Percentiles rank a stretch among this genome's conserved stretches.
These are phyloP conservation scores for Mugil cephalus DNA, from an alignment of 2,113 vertebrate genomes.

Conservation along the genomic window DNA sequence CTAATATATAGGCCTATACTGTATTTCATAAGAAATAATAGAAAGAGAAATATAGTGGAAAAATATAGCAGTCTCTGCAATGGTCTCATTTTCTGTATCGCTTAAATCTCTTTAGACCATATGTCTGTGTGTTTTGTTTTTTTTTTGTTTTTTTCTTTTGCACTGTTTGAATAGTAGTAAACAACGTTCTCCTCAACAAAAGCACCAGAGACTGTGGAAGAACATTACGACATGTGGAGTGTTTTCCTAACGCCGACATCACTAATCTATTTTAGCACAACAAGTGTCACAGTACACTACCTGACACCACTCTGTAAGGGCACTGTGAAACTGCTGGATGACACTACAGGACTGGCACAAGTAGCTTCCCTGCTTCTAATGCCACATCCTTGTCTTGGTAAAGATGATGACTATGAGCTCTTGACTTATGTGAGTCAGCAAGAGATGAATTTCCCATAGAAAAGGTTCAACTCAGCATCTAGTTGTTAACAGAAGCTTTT, in stretches of 20 bases:
- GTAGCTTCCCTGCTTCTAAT: conserved; percentile 11
- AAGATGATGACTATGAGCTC: not conserved
- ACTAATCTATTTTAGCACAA: conserved; percentile 57
- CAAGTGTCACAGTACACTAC: conserved; percentile 35
- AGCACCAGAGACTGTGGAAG: conserved; percentile 34
- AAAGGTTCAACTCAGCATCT: not conserved
- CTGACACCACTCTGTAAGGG: conserved; percentile 28
- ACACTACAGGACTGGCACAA: conserved; percentile 25
- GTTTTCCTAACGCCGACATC: conserved; percentile 60
- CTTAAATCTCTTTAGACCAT: conserved; percentile 4
- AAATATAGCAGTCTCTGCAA: not conserved
- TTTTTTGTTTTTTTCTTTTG: too few relatives aligned
- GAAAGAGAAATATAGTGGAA: not conserved
- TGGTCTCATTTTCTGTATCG: conserved; percentile 6
- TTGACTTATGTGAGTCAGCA: conserved; percentile 2
- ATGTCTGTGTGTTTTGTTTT: not conserved
- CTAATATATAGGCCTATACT: not conserved
- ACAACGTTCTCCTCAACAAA: conserved; percentile 28
- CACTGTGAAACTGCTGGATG: conserved; percentile 26
- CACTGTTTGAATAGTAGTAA: conserved; percentile 19
- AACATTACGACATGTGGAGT: conserved; percentile 50
- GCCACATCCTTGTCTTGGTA: not conserved
- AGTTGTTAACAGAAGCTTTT: not conserved
- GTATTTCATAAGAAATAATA: too few relatives aligned
- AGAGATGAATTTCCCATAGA: not conserved